Conservation (phyloP, 2,888 invertebrate species). For the Nasonia oneida region DNA sequence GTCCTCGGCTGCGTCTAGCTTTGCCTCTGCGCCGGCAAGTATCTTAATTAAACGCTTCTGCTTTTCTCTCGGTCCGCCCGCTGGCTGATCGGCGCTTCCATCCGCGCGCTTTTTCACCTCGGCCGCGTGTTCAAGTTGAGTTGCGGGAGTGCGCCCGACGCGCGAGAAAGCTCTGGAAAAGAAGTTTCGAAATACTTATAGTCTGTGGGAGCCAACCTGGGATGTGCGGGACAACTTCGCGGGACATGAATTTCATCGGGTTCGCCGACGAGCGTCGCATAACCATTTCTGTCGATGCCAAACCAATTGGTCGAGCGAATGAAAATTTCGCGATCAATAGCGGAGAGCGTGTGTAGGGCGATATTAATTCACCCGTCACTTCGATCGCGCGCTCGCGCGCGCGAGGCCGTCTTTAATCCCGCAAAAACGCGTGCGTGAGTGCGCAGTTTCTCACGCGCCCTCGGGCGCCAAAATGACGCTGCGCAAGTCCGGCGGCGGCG, state of each 20-base stretch:
- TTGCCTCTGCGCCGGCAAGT: not conserved
- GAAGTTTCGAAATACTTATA: not conserved
- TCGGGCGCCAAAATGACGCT: constrained; percentile 18
- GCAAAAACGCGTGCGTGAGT: not conserved
- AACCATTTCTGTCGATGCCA: too few relatives aligned
- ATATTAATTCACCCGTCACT: constrained; percentile 10
- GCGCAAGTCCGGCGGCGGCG: not conserved
- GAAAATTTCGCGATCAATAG: too few relatives aligned
- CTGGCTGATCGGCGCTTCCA: not conserved
- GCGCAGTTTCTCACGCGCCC: constrained; percentile 7
- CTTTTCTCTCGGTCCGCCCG: not conserved
- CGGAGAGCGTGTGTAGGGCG: too few relatives aligned
- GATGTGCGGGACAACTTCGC: not conserved
- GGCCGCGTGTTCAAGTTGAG: not conserved
- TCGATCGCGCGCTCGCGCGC: not conserved
- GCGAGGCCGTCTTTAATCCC: not conserved
- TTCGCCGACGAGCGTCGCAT: not conserved
- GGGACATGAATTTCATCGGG: not conserved
- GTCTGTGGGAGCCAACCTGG: not conserved
- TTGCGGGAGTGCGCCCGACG: not conserved
- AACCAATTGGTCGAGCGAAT: too few relatives aligned
- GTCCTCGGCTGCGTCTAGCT: not conserved
- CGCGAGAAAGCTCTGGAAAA: not conserved
- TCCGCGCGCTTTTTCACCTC: not conserved
- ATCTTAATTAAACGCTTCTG: constrained; percentile 15